Base-by-base conservation (phyloP, 2,797 vertebrate genomes). In the Adelosebastes latens region DNA sequence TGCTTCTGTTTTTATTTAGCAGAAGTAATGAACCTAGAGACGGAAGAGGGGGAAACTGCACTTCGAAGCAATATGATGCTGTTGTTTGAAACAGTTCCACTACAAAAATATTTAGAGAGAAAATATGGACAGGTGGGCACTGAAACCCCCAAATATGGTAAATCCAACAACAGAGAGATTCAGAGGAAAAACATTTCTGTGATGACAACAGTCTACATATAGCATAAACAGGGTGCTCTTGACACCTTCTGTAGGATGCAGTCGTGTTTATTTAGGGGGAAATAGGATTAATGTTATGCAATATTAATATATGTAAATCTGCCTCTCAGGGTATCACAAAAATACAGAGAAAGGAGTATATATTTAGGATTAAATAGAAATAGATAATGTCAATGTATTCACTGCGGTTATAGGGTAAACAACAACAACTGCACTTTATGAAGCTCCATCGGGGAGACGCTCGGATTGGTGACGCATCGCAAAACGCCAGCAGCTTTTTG, bases 401-500 rank as follows among this genome's bases (percentile, higher is more conserved):
- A 22, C 32, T 64, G 36, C 16, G 1, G 65, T 83, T 72, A 52
- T 25, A 62, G 46, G 63, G 49, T 67, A 80, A 87, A 86, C 75
- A 83, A 59, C 61, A 69, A 55, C 61, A 72, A 59, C 72, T 75
- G 61, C 55, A 46, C 32, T 72, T 80, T 63, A 53, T 60, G 59
- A 49, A 32, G 24, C 67, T 77, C 36, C 58, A n/a, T 3, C n/a
- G 10, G 59, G 61, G 46, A 77, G 66, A 60, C 25, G n/a, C 62
- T 58, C 56, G 22, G 77, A 60, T 70, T 61, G 79, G 75, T 88
- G 86, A 83, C 25, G 25, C 84, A 79, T 64, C 71, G 18, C 34
- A 68, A 80, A 87, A 73, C 11, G 71, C 79, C 72, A 70, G 79
- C 72, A 87, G 88, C 80, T 72, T 77, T 75, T 78, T 64, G 74